Percentiles rank a stretch among this genome's conserved stretches.
Conservation (phyloP, 2,888 invertebrate genomes). For the Trichacis sp. region DNA sequence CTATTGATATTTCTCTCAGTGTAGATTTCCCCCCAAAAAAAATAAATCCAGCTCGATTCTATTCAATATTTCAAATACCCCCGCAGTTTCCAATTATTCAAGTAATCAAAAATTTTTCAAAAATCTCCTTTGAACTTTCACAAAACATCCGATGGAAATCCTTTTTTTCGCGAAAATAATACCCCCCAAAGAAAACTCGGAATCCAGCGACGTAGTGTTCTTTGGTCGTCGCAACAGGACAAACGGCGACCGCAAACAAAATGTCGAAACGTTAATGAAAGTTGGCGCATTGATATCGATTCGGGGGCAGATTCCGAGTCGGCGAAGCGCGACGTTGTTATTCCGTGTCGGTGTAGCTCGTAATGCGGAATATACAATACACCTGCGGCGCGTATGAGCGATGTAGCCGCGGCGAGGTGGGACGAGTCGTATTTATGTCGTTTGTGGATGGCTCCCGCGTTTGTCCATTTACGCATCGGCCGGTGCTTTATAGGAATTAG, state of each 20-base stretch:
- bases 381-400: slow-evolving; percentile 2
- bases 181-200: no score
- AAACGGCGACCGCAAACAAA: background rate
- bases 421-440: slow-evolving; percentile 32
- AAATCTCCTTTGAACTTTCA: no score
- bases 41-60: no score
- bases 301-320: slow-evolving; percentile 43
- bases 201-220: no score
- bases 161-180: no score
- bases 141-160: no score
- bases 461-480: slow-evolving; percentile 66
- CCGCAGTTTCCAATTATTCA: no score
- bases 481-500: slow-evolving; percentile 67
- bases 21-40: no score
- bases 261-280: slow-evolving; percentile 16
- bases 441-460: slow-evolving; percentile 48
- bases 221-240: background rate
- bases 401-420: slow-evolving; percentile 38
- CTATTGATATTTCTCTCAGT: no score
- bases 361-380: slow-evolving; percentile 6
- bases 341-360: slow-evolving; percentile 51
- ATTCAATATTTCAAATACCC: no score
- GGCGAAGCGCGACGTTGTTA: slow-evolving; percentile 54
- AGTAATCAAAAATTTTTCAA: no score
- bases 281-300: slow-evolving; percentile 1